Evolutionary conservation across 1,140 invertebrate species (phyloP), one percentile per base, ranked within the genome.

Genomic region (Drosophila kepulauana): DNA sequence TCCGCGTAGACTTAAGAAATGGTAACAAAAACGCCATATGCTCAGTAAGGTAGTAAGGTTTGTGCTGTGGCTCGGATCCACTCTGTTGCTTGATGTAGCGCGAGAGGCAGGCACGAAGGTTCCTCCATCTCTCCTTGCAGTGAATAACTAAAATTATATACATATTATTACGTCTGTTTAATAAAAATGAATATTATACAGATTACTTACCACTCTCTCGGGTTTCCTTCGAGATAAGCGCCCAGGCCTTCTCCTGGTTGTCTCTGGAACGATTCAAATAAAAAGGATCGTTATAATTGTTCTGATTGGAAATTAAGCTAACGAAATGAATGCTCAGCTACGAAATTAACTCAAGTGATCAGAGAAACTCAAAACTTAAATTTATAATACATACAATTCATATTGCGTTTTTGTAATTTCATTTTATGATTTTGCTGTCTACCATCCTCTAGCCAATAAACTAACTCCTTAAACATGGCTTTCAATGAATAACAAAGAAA

Each of bases 201-300:
- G 4, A 25, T 38, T 5, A 59, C 84, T 77, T 57, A 92, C 91
- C 91, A 75, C 91, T 92, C 51, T 92, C 91, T 46, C 78, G 69
- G 0, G 91, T 92, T 30, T 92, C 91, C 56, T 89, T 96, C 2
- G 92, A 92, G 6, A 93, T 92, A 3, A 91, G 71, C 30, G 79
- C 57, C 92, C 92, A 93, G 5, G 91, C 81, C 41, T 92, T 91
- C 25, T 93, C 92, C 56, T 93, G 92, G 62, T 91, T 86, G 20
- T 92, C 90, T 65, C 85, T 89, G 61, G 1, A 75, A 73, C 7
- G 7, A 41, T 11, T 11, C 41, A 58, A 45, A 10, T 1, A 20
- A 11, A 11, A 20, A 61, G 5, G 41, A 13, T 25, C 20, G 3
- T 43, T 43, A 43, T 41, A n/a, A 41, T 41, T 33, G 30, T 33